A percentile compares a stretch with the other conserved stretches of the same genome.
Conservation (phyloP, 1,140 invertebrate genomes). For the Dendrolimus kikuchii region DNA sequence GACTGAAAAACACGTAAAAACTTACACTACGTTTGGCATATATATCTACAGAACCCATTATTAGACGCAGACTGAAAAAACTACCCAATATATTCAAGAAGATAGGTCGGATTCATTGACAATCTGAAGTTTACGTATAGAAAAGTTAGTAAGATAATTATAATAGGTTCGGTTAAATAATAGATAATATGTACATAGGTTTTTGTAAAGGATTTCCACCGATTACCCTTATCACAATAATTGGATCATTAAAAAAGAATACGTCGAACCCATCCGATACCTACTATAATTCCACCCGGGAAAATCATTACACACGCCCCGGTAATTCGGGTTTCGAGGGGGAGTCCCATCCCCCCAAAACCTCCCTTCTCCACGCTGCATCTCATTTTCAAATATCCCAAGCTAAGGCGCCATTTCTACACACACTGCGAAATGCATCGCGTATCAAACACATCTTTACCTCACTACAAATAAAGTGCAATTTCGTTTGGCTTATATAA, state of each 20-base stretch:
- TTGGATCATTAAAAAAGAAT: slow-evolving; percentile 46
- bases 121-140: too few relatives aligned
- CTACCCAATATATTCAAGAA: too few relatives aligned
- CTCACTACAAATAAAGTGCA: slow-evolving; percentile 22
- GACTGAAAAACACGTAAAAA: too few relatives aligned
- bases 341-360: slow-evolving; percentile 24
- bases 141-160: too few relatives aligned
- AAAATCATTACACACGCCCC: slow-evolving; percentile 71
- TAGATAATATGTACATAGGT: too few relatives aligned
- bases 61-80: too few relatives aligned
- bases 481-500: slow-evolving; percentile 13
- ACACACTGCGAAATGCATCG: slow-evolving; percentile 15
- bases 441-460: slow-evolving; percentile 42
- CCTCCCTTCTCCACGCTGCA: slow-evolving; percentile 48
- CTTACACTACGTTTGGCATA: too few relatives aligned
- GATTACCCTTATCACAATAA: slow-evolving; percentile 24
- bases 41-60: too few relatives aligned
- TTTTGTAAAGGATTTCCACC: slow-evolving; percentile 5
- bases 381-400: slow-evolving; percentile 66
- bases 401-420: slow-evolving; percentile 44
- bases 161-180: too few relatives aligned
- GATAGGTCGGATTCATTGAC: too few relatives aligned
- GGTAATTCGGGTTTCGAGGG: slow-evolving; percentile 68
- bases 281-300: slow-evolving; percentile 62
- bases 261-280: slow-evolving; percentile 54